These are phyloP conservation scores for human DNA, from an alignment of 2,113 vertebrate genomes.

Conservation along the genomic window DNA sequence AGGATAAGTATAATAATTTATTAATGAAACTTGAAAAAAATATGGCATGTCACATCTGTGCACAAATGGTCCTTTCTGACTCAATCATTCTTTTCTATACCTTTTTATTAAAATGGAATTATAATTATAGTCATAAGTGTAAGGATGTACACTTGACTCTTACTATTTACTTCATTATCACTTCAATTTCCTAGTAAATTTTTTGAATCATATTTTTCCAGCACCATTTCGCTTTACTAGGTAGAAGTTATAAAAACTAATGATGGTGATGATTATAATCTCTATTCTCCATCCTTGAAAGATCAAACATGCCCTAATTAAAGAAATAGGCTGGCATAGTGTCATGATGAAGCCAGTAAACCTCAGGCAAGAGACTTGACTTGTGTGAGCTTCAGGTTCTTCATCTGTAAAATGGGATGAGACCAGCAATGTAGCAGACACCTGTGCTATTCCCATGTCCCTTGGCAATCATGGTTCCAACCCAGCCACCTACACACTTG, in stretches of 20 bases:
- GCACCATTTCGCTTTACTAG: background rate
- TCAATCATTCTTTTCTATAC: background rate
- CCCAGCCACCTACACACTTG: background rate
- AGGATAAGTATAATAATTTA: background rate
- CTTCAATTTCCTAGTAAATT: background rate
- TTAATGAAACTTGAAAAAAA: background rate
- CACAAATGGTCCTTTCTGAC: background rate
- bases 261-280: background rate
- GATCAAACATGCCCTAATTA: background rate
- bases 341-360: background rate
- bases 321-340: background rate
- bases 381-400: background rate
- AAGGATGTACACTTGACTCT: background rate
- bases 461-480: background rate
- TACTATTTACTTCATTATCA: background rate
- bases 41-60: background rate
- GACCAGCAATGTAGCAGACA: background rate
- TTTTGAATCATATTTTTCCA: background rate
- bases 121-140: background rate
- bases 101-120: background rate
- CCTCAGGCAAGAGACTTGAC: background rate
- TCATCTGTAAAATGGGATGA: background rate
- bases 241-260: background rate
- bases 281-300: background rate
- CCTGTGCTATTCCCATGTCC: background rate